A percentile compares a stretch with the other conserved stretches of the same genome.
These are phyloP conservation scores for Campylomormyrus tamandua DNA, from an alignment of 2,113 vertebrate genomes.

Conservation along the genomic window DNA sequence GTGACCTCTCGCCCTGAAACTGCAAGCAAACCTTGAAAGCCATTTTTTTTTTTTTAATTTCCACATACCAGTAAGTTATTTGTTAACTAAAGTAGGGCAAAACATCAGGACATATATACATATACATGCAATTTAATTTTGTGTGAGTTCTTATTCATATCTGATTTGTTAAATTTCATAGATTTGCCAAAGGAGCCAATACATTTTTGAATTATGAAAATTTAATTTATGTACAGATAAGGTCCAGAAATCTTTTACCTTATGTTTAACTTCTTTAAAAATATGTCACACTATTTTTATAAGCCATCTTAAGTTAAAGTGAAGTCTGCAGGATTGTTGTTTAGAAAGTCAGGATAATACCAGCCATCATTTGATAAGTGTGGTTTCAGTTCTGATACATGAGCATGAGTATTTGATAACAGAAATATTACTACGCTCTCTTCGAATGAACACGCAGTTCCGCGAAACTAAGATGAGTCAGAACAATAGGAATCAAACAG, in stretches of 20 bases:
- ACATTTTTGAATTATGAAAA: background rate
- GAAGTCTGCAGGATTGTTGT: background rate
- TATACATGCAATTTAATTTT: background rate
- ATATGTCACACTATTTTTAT: background rate
- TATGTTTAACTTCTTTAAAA: background rate
- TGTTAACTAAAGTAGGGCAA: background rate
- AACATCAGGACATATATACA: background rate
- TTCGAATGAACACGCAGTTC: background rate
- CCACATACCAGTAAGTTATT: background rate
- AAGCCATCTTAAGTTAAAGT: background rate
- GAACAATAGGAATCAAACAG: background rate
- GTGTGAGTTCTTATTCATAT: background rate
- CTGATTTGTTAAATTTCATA: background rate
- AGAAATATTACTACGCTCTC: background rate
- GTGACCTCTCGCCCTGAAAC: background rate
- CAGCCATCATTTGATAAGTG: background rate
- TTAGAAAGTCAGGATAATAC: background rate
- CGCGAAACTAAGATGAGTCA: background rate
- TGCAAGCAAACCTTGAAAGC: background rate
- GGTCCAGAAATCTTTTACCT: background rate
- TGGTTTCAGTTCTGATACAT: background rate
- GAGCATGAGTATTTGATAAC: background rate
- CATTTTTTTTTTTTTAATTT: background rate
- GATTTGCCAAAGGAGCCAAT: background rate
- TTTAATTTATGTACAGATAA: background rate